Percentiles rank a stretch among this genome's conserved stretches.
Evolutionary conservation across 2,113 vertebrate species (phyloP).

Genomic region (Mixornis gularis): DNA sequence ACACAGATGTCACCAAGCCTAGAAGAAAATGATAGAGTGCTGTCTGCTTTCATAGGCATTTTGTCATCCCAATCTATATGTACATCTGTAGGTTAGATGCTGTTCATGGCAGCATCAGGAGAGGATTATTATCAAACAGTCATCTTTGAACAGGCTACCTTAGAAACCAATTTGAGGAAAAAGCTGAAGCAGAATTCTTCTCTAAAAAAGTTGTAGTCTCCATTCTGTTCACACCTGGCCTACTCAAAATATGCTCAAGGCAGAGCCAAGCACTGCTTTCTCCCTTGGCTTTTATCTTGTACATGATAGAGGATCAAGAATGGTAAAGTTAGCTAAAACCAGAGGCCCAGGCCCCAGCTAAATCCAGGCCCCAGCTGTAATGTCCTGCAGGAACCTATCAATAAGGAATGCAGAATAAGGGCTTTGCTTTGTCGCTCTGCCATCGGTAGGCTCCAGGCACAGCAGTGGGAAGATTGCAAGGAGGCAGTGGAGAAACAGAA

Average conservation of each 20-base stretch:
- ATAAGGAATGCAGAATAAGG: neutral
- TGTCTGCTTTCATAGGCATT: neutral
- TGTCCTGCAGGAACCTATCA: neutral
- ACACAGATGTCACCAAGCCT: neutral
- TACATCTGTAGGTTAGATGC: neutral
- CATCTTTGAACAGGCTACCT: neutral
- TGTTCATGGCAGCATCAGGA: neutral
- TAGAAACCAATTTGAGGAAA: neutral
- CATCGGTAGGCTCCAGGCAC: neutral
- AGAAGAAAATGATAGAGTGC: neutral
- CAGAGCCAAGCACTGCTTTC: neutral
- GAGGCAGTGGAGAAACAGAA: neutral
- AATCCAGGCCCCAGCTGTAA: neutral
- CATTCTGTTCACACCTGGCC: neutral
- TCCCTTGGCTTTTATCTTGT: neutral
- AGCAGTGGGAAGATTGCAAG: neutral
- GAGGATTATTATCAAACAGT: neutral
- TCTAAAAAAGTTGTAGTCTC: neutral
- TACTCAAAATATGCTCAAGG: neutral
- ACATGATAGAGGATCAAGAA: neutral
- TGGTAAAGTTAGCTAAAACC: neutral
- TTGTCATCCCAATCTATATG: neutral
- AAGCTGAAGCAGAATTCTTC: neutral
- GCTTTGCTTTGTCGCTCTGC: neutral
- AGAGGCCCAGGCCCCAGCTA: neutral